Percentiles rank a stretch among this genome's conserved stretches.
phyloP scores from a whole-genome alignment of 2,113 vertebrate species.

The Esox niger region DNA sequence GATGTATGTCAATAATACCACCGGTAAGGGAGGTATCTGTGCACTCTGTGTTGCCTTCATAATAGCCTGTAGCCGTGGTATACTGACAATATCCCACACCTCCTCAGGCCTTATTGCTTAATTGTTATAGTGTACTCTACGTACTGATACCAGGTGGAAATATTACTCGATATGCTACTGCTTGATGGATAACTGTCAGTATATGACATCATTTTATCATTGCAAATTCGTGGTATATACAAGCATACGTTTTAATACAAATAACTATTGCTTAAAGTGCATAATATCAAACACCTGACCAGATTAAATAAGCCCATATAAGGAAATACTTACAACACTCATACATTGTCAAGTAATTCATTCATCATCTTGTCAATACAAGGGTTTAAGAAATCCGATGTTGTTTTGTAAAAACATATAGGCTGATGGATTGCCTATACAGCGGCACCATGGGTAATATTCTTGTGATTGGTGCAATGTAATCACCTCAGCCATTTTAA shows the following conservation, averaged over 20 bases:
- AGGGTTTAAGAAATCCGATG: slow-evolving; percentile 46
- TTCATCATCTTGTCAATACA: slow-evolving; percentile 2
- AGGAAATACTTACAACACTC: slow-evolving; percentile 42
- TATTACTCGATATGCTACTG: no score
- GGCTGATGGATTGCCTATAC: slow-evolving; percentile 52
- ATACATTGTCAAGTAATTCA: slow-evolving; percentile 29
- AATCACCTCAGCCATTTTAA: slow-evolving; percentile 56
- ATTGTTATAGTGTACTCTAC: neutral
- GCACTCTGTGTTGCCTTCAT: no score
- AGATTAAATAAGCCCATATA: slow-evolving; percentile 31
- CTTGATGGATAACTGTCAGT: no score
- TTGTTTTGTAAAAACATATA: slow-evolving; percentile 55
- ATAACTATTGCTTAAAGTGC: slow-evolving; percentile 4
- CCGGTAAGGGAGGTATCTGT: no score
- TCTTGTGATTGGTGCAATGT: slow-evolving; percentile 26
- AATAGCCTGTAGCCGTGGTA: no score
- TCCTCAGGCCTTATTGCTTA: no score
- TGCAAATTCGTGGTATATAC: neutral
- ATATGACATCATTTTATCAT: neutral
- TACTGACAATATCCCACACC: no score
- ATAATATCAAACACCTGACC: slow-evolving; percentile 12
- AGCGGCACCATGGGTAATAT: slow-evolving; percentile 38
- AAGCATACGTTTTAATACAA: slow-evolving; percentile 25
- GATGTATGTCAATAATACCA: no score
- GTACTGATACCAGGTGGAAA: neutral